A percentile compares a stretch with the other conserved stretches of the same genome.
These are phyloP conservation scores for Agelas oroides DNA, from an alignment of 37 sponge, comb jelly and placozoan species.

Conservation along the genomic window DNA sequence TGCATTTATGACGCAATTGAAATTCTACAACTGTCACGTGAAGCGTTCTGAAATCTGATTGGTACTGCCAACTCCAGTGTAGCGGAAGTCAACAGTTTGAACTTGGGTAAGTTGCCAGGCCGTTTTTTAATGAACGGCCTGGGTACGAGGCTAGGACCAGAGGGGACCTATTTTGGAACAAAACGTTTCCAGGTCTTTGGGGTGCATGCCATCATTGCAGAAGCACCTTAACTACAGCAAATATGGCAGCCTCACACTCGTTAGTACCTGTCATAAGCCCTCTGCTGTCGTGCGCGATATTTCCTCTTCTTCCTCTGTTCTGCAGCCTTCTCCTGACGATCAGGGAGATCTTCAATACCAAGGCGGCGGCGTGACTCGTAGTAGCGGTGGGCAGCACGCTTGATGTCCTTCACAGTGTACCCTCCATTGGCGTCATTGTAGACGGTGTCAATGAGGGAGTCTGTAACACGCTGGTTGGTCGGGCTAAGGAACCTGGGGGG, in stretches of 20 bases:
- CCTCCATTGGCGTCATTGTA: constrained; percentile 48
- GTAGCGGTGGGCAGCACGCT: constrained; percentile 85
- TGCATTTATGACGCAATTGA: no score
- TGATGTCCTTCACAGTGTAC: constrained; percentile 67
- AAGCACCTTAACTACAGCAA: not conserved
- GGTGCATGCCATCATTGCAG: not conserved
- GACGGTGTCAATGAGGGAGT: constrained; percentile 75
- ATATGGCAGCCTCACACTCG: not conserved
- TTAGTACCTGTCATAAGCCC: constrained; percentile 48
- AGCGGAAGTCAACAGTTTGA: no score
- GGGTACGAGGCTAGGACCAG: no score
- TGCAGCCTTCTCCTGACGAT: constrained; percentile 79
- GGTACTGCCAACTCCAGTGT: no score
- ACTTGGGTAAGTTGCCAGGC: no score
- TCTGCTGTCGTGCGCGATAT: constrained; percentile 82
- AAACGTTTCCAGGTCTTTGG: not conserved
- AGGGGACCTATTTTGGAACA: no score
- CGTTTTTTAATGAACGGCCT: no score
- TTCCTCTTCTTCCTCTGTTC: constrained; percentile 87
- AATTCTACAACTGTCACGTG: no score
- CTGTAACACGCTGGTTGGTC: constrained; percentile 79
- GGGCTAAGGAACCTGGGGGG: constrained; percentile 72
- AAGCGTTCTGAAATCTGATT: no score
- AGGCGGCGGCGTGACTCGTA: constrained; percentile 84
- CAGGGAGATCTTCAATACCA: constrained; percentile 86